Evolutionary conservation across 2,797 vertebrate genomes (phyloP).

Genomic region (Chloroceryle inda): DNA sequence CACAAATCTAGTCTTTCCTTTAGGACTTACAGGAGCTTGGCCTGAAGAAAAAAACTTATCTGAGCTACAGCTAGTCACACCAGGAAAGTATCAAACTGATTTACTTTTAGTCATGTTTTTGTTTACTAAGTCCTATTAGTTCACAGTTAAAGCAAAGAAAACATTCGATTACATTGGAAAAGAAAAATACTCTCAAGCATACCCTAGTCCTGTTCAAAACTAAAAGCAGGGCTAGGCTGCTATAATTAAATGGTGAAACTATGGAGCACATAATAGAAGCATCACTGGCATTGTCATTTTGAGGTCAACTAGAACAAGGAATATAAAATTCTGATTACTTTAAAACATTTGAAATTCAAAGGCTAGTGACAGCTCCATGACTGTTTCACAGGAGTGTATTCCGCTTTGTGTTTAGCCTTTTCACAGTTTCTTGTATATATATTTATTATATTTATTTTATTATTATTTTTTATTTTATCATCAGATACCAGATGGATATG

Average conservation of each 20-base stretch:
- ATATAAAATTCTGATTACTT: neutral
- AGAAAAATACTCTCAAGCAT: neutral
- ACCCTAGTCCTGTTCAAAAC: neutral
- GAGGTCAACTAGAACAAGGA: neutral
- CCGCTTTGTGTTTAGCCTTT: neutral
- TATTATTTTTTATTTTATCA: neutral
- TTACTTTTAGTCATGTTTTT: neutral
- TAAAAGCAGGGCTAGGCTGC: neutral
- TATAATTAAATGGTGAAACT: neutral
- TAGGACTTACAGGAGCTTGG: neutral
- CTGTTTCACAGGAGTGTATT: neutral
- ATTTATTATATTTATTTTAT: no score
- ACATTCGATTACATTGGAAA: neutral
- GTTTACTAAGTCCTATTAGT: neutral
- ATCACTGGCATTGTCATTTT: neutral
- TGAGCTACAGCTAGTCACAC: neutral
- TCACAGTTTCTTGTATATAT: neutral
- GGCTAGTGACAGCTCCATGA: neutral
- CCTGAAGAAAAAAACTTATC: neutral
- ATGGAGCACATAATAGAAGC: neutral
- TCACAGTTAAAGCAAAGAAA: neutral
- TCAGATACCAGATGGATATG: neutral
- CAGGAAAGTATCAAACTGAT: neutral
- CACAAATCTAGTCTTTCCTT: neutral
- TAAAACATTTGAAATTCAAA: neutral